These are phyloP conservation scores for Latrodectus hesperus DNA, from an alignment of 2,888 invertebrate genomes.

Conservation along the genomic window DNA sequence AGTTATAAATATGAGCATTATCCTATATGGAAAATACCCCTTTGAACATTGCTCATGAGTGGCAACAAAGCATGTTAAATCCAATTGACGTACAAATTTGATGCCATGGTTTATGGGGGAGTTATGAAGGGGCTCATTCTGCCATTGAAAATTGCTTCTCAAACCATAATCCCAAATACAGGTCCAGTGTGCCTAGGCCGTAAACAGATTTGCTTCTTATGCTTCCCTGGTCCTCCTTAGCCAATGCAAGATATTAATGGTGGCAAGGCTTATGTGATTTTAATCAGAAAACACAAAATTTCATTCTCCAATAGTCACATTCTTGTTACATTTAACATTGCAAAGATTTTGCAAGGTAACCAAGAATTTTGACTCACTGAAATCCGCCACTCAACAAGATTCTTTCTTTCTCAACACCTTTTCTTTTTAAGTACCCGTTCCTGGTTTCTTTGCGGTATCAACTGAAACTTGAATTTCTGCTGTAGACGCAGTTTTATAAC, in stretches of 20 bases:
- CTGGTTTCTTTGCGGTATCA: no score
- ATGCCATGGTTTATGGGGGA: background rate
- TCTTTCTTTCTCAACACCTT: no score
- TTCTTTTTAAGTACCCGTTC: no score
- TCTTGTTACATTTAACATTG: background rate
- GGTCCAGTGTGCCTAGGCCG: slow-evolving; percentile 17
- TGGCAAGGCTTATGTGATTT: slow-evolving; percentile 5
- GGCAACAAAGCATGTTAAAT: background rate
- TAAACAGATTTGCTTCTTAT: background rate
- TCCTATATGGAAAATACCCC: background rate
- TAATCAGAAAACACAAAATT: slow-evolving; percentile 13
- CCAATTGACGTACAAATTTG: background rate
- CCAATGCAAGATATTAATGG: background rate
- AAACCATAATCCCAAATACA: slow-evolving; percentile 10
- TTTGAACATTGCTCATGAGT: background rate
- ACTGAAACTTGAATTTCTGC: no score
- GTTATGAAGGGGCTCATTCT: background rate
- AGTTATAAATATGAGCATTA: background rate
- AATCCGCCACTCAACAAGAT: no score
- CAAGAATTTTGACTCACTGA: no score
- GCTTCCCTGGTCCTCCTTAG: slow-evolving; percentile 14
- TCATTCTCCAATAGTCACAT: background rate
- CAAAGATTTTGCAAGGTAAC: background rate
- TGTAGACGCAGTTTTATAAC: no score
- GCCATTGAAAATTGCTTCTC: slow-evolving; percentile 17